These are phyloP conservation scores for Condylostylus longicornis DNA, from an alignment of 1,140 invertebrate genomes.

Conservation along the genomic window DNA sequence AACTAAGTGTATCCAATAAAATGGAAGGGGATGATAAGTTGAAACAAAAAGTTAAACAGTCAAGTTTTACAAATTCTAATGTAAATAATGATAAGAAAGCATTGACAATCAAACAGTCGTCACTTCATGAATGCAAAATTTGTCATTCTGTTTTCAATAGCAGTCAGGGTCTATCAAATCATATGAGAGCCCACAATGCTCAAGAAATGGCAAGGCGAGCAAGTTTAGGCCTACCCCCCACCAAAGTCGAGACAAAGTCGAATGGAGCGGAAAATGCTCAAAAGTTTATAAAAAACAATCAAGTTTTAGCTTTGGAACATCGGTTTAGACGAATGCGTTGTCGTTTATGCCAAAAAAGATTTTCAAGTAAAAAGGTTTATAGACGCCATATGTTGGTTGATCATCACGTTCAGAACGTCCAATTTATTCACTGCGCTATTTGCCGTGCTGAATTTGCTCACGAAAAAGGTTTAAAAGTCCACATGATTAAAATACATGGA, in stretches of 20 bases:
- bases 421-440: conserved; percentile 29
- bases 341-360: conserved; percentile 27
- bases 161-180: conserved; percentile 29
- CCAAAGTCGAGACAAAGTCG: conserved; percentile 13
- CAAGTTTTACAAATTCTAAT: neutral
- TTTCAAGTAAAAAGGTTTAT: conserved; percentile 29
- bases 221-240: too few relatives aligned
- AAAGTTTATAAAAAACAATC: conserved; percentile 13
- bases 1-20: too few relatives aligned
- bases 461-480: conserved; percentile 30
- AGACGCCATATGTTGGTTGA: conserved; percentile 30
- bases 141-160: conserved; percentile 28
- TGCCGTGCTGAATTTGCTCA: conserved; percentile 31
- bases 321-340: conserved; percentile 29
- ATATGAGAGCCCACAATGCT: conserved; percentile 26
- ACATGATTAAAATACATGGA: conserved; percentile 30
- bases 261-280: neutral
- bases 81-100: neutral
- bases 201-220: too few relatives aligned
- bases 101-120: neutral
- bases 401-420: conserved; percentile 29
- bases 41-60: too few relatives aligned
- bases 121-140: conserved; percentile 21
- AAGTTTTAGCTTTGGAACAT: conserved; percentile 26
- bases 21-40: conserved; percentile 2